Evolutionary conservation across 64 coral and sea anemone genomes (phyloP), one percentile per base, ranked within the genome.

Genomic region (Actinia equina): DNA sequence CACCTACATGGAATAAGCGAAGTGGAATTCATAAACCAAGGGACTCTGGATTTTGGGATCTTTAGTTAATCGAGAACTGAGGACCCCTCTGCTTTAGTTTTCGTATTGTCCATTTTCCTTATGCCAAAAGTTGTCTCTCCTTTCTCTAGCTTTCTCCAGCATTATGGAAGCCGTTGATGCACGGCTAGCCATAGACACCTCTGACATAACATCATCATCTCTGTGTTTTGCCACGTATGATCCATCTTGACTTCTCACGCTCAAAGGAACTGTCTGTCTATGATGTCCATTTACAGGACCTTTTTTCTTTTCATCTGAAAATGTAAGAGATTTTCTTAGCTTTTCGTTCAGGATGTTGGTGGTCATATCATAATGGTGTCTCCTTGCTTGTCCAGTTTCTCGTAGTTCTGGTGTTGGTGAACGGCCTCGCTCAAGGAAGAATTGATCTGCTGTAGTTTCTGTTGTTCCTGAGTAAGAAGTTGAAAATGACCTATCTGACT

Each of bases 401-500:
- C 97, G 90, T 30, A 99, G 93, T 62, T 99, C 97, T 27, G 97
- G 97, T 0, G 97, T 99, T 30, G 97, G 97, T 8, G 93, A 95
- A 22, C 97, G 90, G 16, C 97, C 97, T 57, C 97, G 92, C 45
- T 98, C 96, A 5, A 92, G 93, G 86, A 94, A 83, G 52, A 88
- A 79, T n/a, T 88, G 65, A 25, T 86, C 86, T 74, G 83, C 91
- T 44, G 76, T 87, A 1, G 94, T 87, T 42, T 84, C 86, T 56
- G 91, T 93, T 69, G 84, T 91, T 7, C 56, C 63, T 7, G 71
- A 59, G n/a, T 56, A 69, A 3, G 61, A 77, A n/a, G 80, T 71
- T 6, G 84, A 67, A 71, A 85, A 80, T 8, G 86, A 86, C 22
- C 71, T 83, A 7, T 83, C 79, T 88, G 91, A 93, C 4, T 90